Evolutionary conservation across 2,888 invertebrate genomes (phyloP).

Genomic region (Cancer borealis): DNA sequence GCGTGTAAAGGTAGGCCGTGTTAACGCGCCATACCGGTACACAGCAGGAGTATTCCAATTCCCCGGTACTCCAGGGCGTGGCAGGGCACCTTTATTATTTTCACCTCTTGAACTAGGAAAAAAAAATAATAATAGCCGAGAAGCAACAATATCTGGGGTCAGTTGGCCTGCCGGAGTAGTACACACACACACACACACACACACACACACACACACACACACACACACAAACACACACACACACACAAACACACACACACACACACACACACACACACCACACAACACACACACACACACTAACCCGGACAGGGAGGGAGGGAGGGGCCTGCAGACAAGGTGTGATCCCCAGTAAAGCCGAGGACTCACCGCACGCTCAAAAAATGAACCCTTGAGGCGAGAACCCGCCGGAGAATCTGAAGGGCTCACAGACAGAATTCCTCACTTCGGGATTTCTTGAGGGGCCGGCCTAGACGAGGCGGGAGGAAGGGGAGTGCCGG

Average conservation of each 20-base stretch:
- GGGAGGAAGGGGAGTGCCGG: neutral
- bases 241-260: neutral
- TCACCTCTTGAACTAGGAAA: constrained; percentile 16
- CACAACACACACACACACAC: neutral
- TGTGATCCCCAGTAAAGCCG: constrained; percentile 51
- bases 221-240: constrained; percentile 14
- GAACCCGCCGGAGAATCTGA: neutral
- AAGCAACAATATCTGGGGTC: constrained; percentile 23
- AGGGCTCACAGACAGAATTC: constrained; percentile 21
- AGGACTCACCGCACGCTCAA: constrained; percentile 45
- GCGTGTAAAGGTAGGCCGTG: neutral
- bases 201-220: constrained; percentile 44
- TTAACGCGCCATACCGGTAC: neutral
- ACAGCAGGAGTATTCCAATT: neutral
- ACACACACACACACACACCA: constrained; percentile 30
- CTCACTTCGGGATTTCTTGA: constrained; percentile 38
- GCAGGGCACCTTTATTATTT: constrained; percentile 28
- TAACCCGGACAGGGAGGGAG: neutral
- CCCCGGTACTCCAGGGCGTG: neutral
- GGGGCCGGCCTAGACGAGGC: neutral
- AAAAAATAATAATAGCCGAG: neutral
- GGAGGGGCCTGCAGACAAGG: constrained; percentile 15
- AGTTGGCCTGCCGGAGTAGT: neutral
- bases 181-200: neutral
- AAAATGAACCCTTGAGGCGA: constrained; percentile 46